These are phyloP conservation scores for Coremacera marginata DNA, from an alignment of 2,888 invertebrate genomes.

Conservation along the genomic window DNA sequence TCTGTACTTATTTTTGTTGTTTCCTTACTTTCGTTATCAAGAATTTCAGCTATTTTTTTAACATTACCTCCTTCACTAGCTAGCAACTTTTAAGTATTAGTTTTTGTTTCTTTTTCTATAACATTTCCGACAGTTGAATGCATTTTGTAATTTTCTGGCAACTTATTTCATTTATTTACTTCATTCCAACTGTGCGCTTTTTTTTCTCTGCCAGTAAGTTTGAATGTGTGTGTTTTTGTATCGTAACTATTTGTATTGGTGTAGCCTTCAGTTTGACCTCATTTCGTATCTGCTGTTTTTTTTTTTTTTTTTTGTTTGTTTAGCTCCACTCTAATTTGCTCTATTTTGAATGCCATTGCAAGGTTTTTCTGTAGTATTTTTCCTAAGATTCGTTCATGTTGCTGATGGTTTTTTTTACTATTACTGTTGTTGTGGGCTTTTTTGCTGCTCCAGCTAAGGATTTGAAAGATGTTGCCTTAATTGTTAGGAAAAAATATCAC, in stretches of 20 bases:
- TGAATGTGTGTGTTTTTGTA: neutral
- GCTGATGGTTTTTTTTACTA: neutral
- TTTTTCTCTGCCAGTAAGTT: neutral
- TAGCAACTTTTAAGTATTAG: too few species aligned
- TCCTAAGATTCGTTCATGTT: neutral
- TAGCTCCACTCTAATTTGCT: neutral
- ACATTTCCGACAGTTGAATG: slow-evolving; percentile 14
- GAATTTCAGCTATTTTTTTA: too few species aligned
- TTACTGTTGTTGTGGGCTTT: neutral
- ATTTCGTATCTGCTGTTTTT: too few species aligned
- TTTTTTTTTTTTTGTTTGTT: neutral
- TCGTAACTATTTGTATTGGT: neutral
- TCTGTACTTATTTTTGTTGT: neutral
- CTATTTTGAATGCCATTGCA: neutral
- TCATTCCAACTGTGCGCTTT: neutral
- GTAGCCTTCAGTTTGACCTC: neutral
- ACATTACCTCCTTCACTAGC: too few species aligned
- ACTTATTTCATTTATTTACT: slow-evolving; percentile 26
- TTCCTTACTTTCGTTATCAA: neutral
- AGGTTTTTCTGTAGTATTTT: neutral
- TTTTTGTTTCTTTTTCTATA: slow-evolving; percentile 11
- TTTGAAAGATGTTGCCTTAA: neutral
- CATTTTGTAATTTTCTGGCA: slow-evolving; percentile 29
- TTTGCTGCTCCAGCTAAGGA: neutral
- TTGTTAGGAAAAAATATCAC: neutral